phyloP scores from a whole-genome alignment of 2,888 invertebrate species.

The Drosophila borealis region DNA sequence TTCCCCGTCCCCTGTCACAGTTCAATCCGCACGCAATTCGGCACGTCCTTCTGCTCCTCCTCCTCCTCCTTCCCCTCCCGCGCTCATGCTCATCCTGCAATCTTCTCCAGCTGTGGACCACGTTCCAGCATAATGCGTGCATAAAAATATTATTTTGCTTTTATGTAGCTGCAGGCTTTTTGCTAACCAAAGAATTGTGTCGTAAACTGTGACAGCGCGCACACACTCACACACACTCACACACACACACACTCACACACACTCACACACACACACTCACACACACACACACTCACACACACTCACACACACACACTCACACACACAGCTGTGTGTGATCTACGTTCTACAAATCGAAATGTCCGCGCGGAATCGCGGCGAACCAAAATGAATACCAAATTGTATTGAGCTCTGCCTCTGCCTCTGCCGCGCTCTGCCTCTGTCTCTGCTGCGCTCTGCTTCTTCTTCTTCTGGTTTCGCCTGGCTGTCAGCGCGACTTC shows the following conservation, averaged over 20 bases:
- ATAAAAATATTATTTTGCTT: conserved; percentile 57
- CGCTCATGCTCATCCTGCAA: neutral
- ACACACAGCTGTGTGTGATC: neutral
- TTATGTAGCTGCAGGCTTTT: conserved; percentile 55
- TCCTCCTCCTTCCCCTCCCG: neutral
- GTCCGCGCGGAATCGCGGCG: conserved; percentile 13
- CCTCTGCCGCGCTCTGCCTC: neutral
- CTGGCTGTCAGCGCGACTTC: conserved; percentile 37
- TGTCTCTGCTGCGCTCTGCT: neutral
- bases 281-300: conserved; percentile 5
- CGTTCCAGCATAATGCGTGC: conserved; percentile 47
- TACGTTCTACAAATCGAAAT: conserved; percentile 34
- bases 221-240: conserved; percentile 5
- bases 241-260: conserved; percentile 4
- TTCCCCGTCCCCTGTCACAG: neutral
- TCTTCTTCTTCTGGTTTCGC: neutral
- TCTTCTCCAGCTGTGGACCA: conserved; percentile 8
- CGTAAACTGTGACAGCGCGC: conserved; percentile 23
- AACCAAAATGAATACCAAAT: conserved; percentile 46
- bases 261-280: neutral
- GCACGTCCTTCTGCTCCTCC: conserved; percentile 18
- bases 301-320: neutral
- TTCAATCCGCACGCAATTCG: conserved; percentile 14
- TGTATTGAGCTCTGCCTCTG: conserved; percentile 9
- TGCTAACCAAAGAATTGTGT: conserved; percentile 31